Evolutionary conservation across 2,888 invertebrate species (phyloP).

Genomic region (Cephus pygmeus): DNA sequence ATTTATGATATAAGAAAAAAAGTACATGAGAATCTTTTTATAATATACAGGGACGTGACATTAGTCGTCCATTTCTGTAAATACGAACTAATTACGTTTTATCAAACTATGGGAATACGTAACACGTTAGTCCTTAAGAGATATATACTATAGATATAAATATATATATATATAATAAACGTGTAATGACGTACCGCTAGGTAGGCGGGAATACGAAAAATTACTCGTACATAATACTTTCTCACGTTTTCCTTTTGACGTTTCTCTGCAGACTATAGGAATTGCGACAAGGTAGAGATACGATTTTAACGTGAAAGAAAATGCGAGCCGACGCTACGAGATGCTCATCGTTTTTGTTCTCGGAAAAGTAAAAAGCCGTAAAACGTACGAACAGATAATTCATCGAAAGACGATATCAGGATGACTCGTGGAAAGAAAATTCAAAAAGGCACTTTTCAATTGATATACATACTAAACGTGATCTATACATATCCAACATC

Average conservation of each 20-base stretch:
- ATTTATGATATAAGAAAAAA: neutral
- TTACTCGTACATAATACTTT: neutral
- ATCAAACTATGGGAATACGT: neutral
- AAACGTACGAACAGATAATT: neutral
- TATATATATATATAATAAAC: neutral
- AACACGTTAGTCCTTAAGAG: neutral
- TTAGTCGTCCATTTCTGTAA: neutral
- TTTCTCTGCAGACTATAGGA: constrained; percentile 48
- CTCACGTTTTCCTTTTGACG: constrained; percentile 15
- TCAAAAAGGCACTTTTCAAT: constrained; percentile 6
- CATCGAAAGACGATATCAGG: neutral
- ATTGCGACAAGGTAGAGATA: constrained; percentile 37
- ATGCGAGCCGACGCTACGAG: neutral
- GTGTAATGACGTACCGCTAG: neutral
- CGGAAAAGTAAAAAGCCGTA: neutral
- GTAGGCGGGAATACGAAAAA: neutral
- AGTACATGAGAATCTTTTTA: neutral
- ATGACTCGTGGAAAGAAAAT: constrained; percentile 8
- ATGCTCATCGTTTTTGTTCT: neutral
- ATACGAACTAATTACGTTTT: neutral
- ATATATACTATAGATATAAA: neutral
- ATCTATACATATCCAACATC: neutral
- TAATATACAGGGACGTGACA: neutral
- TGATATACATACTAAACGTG: constrained; percentile 4
- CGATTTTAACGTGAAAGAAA: neutral